These are phyloP conservation scores for Abrostola tripartita DNA, from an alignment of 2,888 invertebrate genomes.

Conservation along the genomic window DNA sequence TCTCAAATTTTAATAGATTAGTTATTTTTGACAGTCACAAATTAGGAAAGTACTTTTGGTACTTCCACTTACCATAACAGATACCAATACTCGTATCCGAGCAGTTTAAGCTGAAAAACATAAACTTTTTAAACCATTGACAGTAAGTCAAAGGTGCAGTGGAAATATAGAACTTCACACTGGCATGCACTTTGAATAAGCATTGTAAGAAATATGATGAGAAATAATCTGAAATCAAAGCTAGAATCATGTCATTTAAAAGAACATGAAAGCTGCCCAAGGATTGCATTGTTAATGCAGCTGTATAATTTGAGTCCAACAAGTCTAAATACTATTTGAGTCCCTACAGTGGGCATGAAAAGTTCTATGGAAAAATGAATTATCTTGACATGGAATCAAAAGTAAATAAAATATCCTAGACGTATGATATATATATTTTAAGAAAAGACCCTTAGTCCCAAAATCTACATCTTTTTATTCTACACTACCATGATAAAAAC, in stretches of 20 bases:
- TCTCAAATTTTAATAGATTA: neutral
- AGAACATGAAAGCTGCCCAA: slow-evolving; percentile 4
- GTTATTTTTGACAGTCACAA: slow-evolving; percentile 70
- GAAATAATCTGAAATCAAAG: slow-evolving; percentile 27
- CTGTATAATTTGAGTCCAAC: no score
- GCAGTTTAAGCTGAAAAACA: slow-evolving; percentile 87
- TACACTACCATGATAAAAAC: no score
- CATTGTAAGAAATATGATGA: slow-evolving; percentile 23
- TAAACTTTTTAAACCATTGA: slow-evolving; percentile 80
- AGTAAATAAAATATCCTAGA: no score
- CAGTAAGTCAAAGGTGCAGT: slow-evolving; percentile 61
- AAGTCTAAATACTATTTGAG: no score
- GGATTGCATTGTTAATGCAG: neutral
- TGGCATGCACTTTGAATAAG: slow-evolving; percentile 60
- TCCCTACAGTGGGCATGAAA: no score
- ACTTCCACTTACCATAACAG: slow-evolving; percentile 87
- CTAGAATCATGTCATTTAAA: slow-evolving; percentile 3
- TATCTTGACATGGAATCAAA: no score
- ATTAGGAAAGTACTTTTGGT: slow-evolving; percentile 81
- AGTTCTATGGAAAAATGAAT: no score
- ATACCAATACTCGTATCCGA: slow-evolving; percentile 86
- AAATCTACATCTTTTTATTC: no score
- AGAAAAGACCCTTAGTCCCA: no score
- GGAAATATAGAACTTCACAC: slow-evolving; percentile 56
- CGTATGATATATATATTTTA: no score